Evolutionary conservation across 2,888 invertebrate species (phyloP).

Genomic region (Drosophila falleni): DNA sequence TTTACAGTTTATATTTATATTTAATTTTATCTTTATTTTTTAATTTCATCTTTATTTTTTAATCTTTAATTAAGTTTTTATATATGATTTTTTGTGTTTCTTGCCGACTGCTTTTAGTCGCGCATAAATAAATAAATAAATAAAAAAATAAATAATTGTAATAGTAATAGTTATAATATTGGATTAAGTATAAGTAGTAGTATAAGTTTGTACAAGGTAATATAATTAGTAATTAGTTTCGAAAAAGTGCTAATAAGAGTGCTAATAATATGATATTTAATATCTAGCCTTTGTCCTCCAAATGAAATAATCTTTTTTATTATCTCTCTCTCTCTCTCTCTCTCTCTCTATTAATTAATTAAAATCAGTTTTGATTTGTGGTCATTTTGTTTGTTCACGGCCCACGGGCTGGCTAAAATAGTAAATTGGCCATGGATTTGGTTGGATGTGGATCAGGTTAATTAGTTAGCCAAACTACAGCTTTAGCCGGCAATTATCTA

Average conservation of each 20-base stretch:
- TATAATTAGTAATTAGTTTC: too few relatives aligned
- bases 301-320: neutral
- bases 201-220: too few relatives aligned
- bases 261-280: neutral
- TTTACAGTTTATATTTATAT: too few relatives aligned
- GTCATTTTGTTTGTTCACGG: slow-evolving; percentile 50
- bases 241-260: neutral
- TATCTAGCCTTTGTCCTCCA: slow-evolving; percentile 9
- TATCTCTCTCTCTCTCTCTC: neutral
- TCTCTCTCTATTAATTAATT: slow-evolving; percentile 59
- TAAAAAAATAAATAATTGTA: too few relatives aligned
- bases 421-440: slow-evolving; percentile 49
- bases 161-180: too few relatives aligned
- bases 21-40: too few relatives aligned
- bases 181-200: too few relatives aligned
- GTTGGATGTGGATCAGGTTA: slow-evolving; percentile 69
- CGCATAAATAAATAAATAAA: too few relatives aligned
- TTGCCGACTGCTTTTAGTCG: too few relatives aligned
- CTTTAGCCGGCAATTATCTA: slow-evolving; percentile 57
- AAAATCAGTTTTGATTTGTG: slow-evolving; percentile 72
- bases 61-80: too few relatives aligned
- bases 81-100: too few relatives aligned
- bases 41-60: too few relatives aligned
- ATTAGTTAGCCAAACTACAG: slow-evolving; percentile 60
- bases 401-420: slow-evolving; percentile 20